phyloP scores from a whole-genome alignment of 2,113 vertebrate genomes.

The Sapajus apella region DNA sequence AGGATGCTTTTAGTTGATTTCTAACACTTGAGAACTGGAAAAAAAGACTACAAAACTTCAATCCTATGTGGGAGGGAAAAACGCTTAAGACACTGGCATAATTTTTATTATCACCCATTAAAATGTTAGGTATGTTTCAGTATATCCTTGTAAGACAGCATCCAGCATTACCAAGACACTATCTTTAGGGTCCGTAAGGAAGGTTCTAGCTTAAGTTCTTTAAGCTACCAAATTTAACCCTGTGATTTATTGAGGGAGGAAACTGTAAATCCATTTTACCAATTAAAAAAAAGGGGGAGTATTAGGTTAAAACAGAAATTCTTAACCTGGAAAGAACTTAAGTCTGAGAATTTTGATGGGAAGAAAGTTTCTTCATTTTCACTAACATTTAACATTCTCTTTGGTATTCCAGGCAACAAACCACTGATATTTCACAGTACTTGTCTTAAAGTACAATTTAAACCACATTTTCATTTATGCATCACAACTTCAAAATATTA shows the following conservation, averaged over 20 bases:
- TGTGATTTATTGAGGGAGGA: neutral
- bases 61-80: neutral
- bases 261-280: neutral
- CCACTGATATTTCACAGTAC: neutral
- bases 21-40: neutral
- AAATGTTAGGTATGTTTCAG: neutral
- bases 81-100: neutral
- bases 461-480: neutral
- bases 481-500: conserved; percentile 3
- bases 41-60: neutral
- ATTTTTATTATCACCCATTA: neutral
- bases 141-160: neutral
- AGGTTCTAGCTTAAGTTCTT: neutral
- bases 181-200: neutral
- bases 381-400: neutral
- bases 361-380: neutral
- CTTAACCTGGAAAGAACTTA: neutral
- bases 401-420: neutral
- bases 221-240: neutral
- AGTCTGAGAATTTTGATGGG: neutral
- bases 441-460: neutral
- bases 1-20: neutral
- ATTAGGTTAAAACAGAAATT: neutral
- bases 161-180: neutral
- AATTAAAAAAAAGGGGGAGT: neutral